Evolutionary conservation across 2,113 vertebrate species (phyloP).

Genomic region (Pseudorectes ferrugineus): DNA sequence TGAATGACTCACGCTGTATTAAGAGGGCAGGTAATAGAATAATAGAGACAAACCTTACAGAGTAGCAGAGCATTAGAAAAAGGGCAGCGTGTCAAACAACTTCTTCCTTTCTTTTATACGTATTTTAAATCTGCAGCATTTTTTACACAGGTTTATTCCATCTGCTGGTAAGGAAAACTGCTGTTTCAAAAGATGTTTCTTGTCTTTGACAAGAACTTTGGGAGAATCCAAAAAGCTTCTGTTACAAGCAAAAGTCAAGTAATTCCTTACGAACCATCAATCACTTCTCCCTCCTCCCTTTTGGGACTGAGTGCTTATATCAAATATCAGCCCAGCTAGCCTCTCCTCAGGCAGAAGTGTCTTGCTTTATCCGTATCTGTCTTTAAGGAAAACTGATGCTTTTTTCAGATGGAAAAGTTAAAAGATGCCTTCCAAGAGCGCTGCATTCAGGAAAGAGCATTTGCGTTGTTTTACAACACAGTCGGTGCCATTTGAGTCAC

Average conservation of each 20-base stretch:
- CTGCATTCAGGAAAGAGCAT: background rate
- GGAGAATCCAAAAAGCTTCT: slow-evolving; percentile 27
- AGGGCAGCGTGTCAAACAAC: background rate
- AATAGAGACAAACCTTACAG: background rate
- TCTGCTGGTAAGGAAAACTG: slow-evolving; percentile 38
- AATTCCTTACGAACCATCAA: slow-evolving; percentile 34
- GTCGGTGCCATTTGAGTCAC: background rate
- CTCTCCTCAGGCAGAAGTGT: slow-evolving; percentile 16
- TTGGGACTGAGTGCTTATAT: slow-evolving; percentile 26
- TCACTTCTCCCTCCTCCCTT: slow-evolving; percentile 44
- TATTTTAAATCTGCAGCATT: background rate
- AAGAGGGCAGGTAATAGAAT: background rate
- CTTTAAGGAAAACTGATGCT: slow-evolving; percentile 28
- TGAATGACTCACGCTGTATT: background rate
- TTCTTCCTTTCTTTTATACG: background rate
- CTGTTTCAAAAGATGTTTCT: slow-evolving; percentile 1
- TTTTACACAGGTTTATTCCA: background rate
- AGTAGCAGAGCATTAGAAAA: background rate
- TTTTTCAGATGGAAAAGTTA: slow-evolving; percentile 45
- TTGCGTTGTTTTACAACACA: background rate
- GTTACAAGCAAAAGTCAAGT: slow-evolving; percentile 35
- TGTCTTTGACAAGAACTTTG: background rate
- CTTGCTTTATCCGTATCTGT: background rate
- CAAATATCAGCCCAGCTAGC: slow-evolving; percentile 33
- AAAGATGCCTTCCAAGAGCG: background rate